Evolutionary conservation across 2,113 vertebrate genomes (phyloP).

Genomic region (Pica pica): DNA sequence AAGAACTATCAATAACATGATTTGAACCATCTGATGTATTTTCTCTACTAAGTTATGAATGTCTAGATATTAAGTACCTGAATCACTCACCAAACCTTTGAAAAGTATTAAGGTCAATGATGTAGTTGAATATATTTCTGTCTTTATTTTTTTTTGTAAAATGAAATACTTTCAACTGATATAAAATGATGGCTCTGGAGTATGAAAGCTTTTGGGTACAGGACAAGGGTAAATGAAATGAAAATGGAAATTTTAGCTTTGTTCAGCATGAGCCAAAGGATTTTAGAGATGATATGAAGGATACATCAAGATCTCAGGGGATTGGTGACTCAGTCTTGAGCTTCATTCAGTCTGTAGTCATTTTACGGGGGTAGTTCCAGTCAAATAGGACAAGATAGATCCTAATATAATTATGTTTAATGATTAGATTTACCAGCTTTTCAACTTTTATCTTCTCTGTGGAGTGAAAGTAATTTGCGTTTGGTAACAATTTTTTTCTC

Average conservation of each 20-base stretch:
- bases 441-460: neutral
- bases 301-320: neutral
- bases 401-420: neutral
- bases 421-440: neutral
- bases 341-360: neutral
- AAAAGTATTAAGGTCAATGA: neutral
- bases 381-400: neutral
- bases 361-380: neutral
- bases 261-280: neutral
- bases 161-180: neutral
- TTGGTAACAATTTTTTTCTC: neutral
- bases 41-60: neutral
- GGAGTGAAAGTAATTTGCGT: neutral
- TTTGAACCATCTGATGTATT: neutral
- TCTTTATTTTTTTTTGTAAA: neutral
- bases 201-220: neutral
- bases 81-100: neutral
- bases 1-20: neutral
- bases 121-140: neutral
- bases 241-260: slow-evolving; percentile 22
- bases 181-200: neutral
- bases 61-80: neutral
- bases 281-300: neutral
- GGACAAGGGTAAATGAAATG: neutral
- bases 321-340: neutral